Evolutionary conservation across 2,888 invertebrate genomes (phyloP).

Genomic region (Polymixis flavicincta): DNA sequence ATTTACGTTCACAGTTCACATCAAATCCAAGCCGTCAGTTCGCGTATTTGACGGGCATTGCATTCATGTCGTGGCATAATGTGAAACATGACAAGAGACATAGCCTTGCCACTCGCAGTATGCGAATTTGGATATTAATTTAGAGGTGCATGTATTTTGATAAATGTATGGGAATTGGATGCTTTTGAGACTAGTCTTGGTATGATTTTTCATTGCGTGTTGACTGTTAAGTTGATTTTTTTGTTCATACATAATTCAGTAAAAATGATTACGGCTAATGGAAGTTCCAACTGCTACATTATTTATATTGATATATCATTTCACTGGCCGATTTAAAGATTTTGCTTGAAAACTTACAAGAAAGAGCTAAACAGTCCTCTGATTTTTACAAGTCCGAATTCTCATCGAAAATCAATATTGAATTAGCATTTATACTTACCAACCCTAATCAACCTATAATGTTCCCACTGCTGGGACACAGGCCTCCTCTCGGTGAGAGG

Average conservation of each 20-base stretch:
- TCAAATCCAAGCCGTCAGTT: conserved; percentile 36
- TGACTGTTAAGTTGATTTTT: too few species aligned
- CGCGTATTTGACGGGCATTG: conserved; percentile 37
- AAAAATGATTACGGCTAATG: background rate
- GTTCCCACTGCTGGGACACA: too few species aligned
- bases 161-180: background rate
- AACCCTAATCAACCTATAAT: too few species aligned
- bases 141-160: background rate
- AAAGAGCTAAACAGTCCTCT: too few species aligned
- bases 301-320: background rate
- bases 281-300: background rate
- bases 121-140: conserved; percentile 27
- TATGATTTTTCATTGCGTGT: background rate
- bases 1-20: conserved; percentile 34
- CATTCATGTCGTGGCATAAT: conserved; percentile 27
- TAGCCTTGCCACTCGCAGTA: conserved; percentile 12
- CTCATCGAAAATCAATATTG: background rate
- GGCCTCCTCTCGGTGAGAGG: too few species aligned
- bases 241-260: background rate
- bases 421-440: too few species aligned
- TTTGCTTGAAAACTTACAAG: background rate
- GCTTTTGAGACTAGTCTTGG: background rate
- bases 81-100: conserved; percentile 37
- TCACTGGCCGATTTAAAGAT: background rate
- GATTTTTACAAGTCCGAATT: too few species aligned